phyloP scores from a whole-genome alignment of 1,140 invertebrate species.

The Bicyclus anynana region DNA sequence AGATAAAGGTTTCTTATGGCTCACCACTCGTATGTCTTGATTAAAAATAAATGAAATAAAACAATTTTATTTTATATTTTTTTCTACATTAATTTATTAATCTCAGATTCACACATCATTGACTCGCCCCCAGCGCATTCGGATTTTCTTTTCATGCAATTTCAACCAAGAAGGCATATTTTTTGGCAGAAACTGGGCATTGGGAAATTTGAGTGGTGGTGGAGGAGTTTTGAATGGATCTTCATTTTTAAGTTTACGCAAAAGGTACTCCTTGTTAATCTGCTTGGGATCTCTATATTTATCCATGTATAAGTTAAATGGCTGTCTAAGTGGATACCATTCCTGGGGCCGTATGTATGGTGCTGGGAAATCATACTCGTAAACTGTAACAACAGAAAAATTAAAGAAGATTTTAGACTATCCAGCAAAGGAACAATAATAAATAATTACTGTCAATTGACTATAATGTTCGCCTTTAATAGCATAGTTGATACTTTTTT shows the following conservation, averaged over 20 bases:
- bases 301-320: slow-evolving; percentile 95
- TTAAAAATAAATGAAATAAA: no score
- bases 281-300: slow-evolving; percentile 93
- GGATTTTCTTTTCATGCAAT: slow-evolving; percentile 82
- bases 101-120: slow-evolving; percentile 79
- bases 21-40: no score
- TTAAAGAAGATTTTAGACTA: not conserved
- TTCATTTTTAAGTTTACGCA: slow-evolving; percentile 87
- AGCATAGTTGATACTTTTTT: no score
- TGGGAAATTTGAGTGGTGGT: slow-evolving; percentile 84
- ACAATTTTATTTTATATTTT: no score
- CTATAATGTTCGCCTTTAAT: no score
- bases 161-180: slow-evolving; percentile 87
- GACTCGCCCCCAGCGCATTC: slow-evolving; percentile 81
- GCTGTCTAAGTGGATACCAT: slow-evolving; percentile 88
- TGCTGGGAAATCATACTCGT: slow-evolving; percentile 92
- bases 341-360: slow-evolving; percentile 85
- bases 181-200: slow-evolving; percentile 80
- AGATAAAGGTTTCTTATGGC: no score
- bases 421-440: no score
- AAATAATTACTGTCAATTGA: no score
- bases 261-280: slow-evolving; percentile 88
- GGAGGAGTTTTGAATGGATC: slow-evolving; percentile 89
- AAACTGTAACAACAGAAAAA: slow-evolving; percentile 78
- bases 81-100: not conserved